Evolutionary conservation across 1,140 invertebrate genomes (phyloP).

Genomic region (Campoletis sonorensis): DNA sequence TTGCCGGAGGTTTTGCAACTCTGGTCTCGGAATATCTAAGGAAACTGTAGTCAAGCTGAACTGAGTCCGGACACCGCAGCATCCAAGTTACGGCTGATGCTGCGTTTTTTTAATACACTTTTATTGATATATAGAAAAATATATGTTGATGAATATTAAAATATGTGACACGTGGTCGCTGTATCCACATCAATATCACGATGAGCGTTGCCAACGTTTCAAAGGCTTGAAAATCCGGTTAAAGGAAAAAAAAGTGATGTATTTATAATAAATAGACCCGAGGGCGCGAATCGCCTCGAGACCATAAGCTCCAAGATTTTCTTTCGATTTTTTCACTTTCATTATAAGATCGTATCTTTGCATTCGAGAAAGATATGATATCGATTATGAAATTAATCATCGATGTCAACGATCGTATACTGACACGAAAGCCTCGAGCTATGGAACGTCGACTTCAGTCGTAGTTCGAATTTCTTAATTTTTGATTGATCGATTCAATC

Average conservation of each 20-base stretch:
- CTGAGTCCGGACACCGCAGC: constrained; percentile 5
- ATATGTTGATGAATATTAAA: neutral
- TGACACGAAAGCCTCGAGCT: neutral
- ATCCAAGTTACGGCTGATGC: neutral
- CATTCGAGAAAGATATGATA: neutral
- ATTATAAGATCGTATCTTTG: neutral
- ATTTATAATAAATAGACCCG: neutral
- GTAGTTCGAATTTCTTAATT: neutral
- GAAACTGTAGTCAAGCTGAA: constrained; percentile 4
- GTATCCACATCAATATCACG: neutral
- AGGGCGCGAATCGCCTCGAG: constrained; percentile 1
- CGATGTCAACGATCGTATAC: neutral
- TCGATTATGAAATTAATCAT: constrained; percentile 11
- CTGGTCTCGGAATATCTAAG: constrained; percentile 30
- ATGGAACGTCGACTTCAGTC: neutral
- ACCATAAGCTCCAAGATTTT: constrained; percentile 1
- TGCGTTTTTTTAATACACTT: neutral
- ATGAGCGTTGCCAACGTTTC: constrained; percentile 10
- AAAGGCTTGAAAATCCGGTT: constrained; percentile 49
- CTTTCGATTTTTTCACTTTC: neutral
- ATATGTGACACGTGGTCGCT: neutral
- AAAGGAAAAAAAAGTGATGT: constrained; percentile 43
- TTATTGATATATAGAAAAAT: neutral
- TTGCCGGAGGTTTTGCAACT: constrained; percentile 51
- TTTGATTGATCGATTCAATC: no score